Percentiles rank a stretch among this genome's conserved stretches.
phyloP scores from a whole-genome alignment of 2,113 vertebrate genomes.

The Stigmatopora argus region DNA sequence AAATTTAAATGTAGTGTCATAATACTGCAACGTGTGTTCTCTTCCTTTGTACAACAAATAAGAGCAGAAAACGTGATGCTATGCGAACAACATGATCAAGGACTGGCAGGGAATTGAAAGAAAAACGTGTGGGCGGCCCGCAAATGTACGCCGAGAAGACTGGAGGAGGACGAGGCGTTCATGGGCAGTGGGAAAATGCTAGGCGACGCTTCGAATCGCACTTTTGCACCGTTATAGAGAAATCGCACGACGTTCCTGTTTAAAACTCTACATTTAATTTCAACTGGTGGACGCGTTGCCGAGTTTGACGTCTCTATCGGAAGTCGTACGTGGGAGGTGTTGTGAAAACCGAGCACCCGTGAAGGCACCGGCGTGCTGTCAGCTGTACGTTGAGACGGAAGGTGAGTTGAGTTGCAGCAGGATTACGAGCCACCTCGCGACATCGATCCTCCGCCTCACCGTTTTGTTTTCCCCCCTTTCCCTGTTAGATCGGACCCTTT shows the following conservation, averaged over 20 bases:
- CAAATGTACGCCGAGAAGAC: slow-evolving; percentile 24
- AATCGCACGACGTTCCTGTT: neutral
- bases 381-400: slow-evolving; percentile 35
- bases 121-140: slow-evolving; percentile 19
- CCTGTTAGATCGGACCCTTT: slow-evolving; percentile 1
- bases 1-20: slow-evolving; percentile 24
- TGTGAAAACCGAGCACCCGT: neutral
- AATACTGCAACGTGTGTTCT: neutral
- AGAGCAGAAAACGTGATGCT: neutral
- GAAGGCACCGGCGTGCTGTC: slow-evolving; percentile 53
- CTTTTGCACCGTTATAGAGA: neutral
- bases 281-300: neutral
- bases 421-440: slow-evolving; percentile 39
- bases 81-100: neutral
- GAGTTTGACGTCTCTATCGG: neutral
- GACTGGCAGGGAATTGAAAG: slow-evolving; percentile 1
- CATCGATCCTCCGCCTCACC: slow-evolving; percentile 16
- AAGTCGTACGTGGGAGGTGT: too few species aligned
- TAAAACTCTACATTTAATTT: neutral
- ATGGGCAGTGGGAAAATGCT: neutral
- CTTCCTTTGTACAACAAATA: neutral
- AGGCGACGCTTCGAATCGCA: fast-evolving
- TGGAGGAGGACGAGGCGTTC: slow-evolving; percentile 38
- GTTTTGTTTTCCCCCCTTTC: neutral
- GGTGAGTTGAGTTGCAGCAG: slow-evolving; percentile 61